These are phyloP conservation scores for Cotesia congregata DNA, from an alignment of 2,888 invertebrate genomes.

Conservation along the genomic window DNA sequence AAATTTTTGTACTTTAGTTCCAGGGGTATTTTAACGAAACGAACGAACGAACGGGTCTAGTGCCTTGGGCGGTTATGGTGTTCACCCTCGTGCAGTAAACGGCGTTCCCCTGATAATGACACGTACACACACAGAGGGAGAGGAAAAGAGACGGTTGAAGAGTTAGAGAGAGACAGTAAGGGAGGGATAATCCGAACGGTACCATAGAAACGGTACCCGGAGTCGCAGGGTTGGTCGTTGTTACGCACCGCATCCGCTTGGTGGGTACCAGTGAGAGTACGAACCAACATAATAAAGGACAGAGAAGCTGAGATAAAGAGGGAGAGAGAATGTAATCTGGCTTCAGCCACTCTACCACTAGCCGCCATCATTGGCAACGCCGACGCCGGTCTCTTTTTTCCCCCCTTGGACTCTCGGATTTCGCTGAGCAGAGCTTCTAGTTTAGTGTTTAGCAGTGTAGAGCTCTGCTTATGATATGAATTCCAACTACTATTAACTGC, in stretches of 20 bases:
- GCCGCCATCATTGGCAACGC: conserved; percentile 9
- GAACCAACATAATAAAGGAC: not conserved
- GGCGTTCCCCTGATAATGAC: conserved; percentile 37
- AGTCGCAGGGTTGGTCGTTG: conserved; percentile 44
- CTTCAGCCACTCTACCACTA: conserved; percentile 24
- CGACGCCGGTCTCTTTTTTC: conserved; percentile 11
- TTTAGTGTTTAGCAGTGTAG: not conserved
- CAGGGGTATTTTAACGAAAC: conserved; percentile 13
- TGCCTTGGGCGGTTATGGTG: conserved; percentile 25
- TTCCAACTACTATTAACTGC: conserved; percentile 6
- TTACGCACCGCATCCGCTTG: conserved; percentile 36
- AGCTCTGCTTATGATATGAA: not conserved
- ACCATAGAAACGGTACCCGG: conserved; percentile 68
- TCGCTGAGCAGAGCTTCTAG: conserved; percentile 18
- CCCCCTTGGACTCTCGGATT: conserved; percentile 33
- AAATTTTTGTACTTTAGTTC: conserved; percentile 7
- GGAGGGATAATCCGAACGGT: conserved; percentile 56
- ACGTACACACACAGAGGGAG: conserved; percentile 39
- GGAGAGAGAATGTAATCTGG: conserved; percentile 15
- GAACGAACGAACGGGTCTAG: not conserved
- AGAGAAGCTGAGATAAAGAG: conserved; percentile 10
- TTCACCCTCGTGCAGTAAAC: conserved; percentile 29
- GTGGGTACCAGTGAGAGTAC: conserved; percentile 14
- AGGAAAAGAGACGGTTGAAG: conserved; percentile 25
- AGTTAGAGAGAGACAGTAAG: conserved; percentile 30